phyloP scores from a whole-genome alignment of 2,888 invertebrate genomes.

The Dendrolimus houi region DNA sequence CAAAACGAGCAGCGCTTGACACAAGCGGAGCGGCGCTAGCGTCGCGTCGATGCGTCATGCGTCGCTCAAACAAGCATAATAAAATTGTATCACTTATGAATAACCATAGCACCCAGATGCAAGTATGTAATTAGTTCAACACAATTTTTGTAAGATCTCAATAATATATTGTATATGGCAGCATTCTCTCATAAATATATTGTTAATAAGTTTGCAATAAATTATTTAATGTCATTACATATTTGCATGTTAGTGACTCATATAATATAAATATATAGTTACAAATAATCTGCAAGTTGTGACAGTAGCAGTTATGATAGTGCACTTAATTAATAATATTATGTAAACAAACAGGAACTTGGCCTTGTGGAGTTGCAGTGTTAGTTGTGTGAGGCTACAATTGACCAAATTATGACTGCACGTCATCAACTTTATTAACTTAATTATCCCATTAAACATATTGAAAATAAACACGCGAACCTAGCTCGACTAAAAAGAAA shows the following conservation, averaged over 20 bases:
- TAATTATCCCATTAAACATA: constrained; percentile 23
- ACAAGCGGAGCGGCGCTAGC: constrained; percentile 12
- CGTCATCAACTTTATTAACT: constrained; percentile 73
- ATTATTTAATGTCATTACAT: constrained; percentile 65
- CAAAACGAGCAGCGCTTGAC: constrained; percentile 57
- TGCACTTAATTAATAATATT: constrained; percentile 67
- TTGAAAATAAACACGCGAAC: constrained; percentile 32
- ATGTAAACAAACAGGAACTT: constrained; percentile 70
- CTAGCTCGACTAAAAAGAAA: constrained; percentile 54
- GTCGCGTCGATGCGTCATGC: constrained; percentile 37
- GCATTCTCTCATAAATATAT: constrained; percentile 55
- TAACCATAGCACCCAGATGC: constrained; percentile 76
- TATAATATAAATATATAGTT: constrained; percentile 75
- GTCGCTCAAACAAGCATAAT: constrained; percentile 67
- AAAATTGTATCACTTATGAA: constrained; percentile 66
- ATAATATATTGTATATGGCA: constrained; percentile 43
- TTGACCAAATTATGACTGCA: constrained; percentile 53
- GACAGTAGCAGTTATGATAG: constrained; percentile 73
- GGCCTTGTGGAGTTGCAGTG: constrained; percentile 76
- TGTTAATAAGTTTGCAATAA: constrained; percentile 66
- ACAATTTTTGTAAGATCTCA: constrained; percentile 43
- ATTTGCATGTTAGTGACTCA: constrained; percentile 77
- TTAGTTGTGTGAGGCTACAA: constrained; percentile 74
- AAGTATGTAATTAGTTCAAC: constrained; percentile 72
- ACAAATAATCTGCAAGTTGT: constrained; percentile 70